These are phyloP conservation scores for Lottia scabra DNA, from an alignment of 2,888 invertebrate species.

Conservation along the genomic window DNA sequence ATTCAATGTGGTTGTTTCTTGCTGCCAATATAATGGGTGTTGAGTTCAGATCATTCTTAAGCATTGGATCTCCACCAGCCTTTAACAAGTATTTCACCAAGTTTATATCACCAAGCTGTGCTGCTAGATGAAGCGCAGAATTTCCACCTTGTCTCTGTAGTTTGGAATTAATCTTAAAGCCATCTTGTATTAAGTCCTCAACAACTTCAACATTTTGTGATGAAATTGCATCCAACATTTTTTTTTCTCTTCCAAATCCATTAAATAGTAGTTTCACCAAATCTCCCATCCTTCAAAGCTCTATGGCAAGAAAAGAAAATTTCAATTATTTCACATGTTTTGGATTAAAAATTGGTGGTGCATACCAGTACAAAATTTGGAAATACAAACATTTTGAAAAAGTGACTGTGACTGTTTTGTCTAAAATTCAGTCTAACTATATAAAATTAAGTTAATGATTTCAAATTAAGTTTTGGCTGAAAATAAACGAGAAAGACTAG, in stretches of 20 bases:
- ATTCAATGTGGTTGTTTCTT: slow-evolving; percentile 25
- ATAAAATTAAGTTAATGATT: too few species aligned
- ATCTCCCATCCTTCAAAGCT: slow-evolving; percentile 7
- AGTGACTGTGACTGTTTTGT: too few species aligned
- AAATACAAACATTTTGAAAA: too few species aligned
- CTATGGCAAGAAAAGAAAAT: too few species aligned
- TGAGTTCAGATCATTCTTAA: slow-evolving; percentile 34
- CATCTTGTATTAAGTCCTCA: slow-evolving; percentile 31
- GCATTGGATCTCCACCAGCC: slow-evolving; percentile 32
- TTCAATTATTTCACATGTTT: too few species aligned
- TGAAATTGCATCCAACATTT: slow-evolving; percentile 35
- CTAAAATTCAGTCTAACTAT: too few species aligned
- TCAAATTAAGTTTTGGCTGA: too few species aligned
- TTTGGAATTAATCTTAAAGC: slow-evolving; percentile 32
- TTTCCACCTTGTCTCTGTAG: slow-evolving; percentile 41
- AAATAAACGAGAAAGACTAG: too few species aligned
- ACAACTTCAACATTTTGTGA: slow-evolving; percentile 33
- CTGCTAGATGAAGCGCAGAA: slow-evolving; percentile 41
- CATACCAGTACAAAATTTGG: too few species aligned
- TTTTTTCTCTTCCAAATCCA: slow-evolving; percentile 24
- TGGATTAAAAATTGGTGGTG: too few species aligned
- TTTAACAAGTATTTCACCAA: slow-evolving; percentile 31
- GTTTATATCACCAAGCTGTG: slow-evolving; percentile 23
- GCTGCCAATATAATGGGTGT: slow-evolving; percentile 34
- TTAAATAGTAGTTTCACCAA: background rate